Conservation (phyloP, 2,797 vertebrate genomes). For the Lepilemur ruficaudatus region DNA sequence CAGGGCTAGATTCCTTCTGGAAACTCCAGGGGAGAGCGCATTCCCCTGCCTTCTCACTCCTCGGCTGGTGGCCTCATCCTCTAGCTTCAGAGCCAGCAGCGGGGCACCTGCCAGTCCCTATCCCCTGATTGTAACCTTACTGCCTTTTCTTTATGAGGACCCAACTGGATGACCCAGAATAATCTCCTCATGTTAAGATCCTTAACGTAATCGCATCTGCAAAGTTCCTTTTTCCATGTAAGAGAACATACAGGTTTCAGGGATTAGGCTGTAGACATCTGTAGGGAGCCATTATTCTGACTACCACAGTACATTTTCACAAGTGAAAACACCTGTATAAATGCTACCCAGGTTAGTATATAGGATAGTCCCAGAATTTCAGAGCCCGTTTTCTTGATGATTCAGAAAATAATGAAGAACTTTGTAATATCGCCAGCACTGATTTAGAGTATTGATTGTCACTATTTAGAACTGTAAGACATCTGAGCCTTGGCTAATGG, state of each 20-base stretch:
- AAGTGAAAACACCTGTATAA: background rate
- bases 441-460: background rate
- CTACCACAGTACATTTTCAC: background rate
- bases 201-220: background rate
- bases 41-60: background rate
- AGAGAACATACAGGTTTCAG: background rate
- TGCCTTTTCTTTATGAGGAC: background rate
- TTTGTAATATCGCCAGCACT: background rate
- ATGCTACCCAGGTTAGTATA: background rate
- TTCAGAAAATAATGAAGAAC: slow-evolving; percentile 21
- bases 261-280: background rate
- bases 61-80: background rate
- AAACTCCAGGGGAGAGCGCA: background rate
- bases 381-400: background rate
- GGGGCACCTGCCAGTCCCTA: background rate
- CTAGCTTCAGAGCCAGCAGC: background rate
- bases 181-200: background rate
- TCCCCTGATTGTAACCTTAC: background rate
- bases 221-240: background rate
- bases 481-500: background rate
- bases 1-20: background rate
- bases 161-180: background rate
- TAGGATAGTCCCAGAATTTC: background rate
- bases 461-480: background rate
- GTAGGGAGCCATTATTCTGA: background rate